Conservation (phyloP, 2,888 invertebrate genomes). For the Heteropelma amictum region DNA sequence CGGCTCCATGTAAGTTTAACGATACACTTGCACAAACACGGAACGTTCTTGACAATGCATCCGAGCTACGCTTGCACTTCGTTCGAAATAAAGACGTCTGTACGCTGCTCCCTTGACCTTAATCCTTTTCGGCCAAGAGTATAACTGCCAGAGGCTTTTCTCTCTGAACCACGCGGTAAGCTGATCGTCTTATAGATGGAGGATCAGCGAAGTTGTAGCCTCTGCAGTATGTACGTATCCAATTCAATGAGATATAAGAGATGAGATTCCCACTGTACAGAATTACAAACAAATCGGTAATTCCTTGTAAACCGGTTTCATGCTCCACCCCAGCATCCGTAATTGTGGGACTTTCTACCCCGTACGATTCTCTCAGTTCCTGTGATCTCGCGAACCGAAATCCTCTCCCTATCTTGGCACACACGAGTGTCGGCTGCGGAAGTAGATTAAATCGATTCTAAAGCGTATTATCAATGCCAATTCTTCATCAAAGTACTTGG, state of each 20-base stretch:
- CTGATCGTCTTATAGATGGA: constrained; percentile 20
- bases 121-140: constrained; percentile 48
- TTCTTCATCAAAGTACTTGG: no score
- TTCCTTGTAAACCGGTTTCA: constrained; percentile 30
- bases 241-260: constrained; percentile 7
- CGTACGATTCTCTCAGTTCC: neutral
- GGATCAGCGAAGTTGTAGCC: constrained; percentile 28
- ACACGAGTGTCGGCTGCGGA: neutral
- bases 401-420: no score
- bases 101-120: constrained; percentile 54
- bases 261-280: neutral
- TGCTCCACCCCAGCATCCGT: neutral
- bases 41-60: neutral
- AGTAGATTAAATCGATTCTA: neutral
- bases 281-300: neutral
- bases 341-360: neutral
- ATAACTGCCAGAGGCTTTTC: constrained; percentile 21
- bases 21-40: constrained; percentile 1
- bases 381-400: neutral
- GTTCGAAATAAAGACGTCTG: constrained; percentile 11
- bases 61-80: neutral
- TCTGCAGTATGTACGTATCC: constrained; percentile 3
- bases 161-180: constrained; percentile 15
- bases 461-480: neutral
- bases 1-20: no score